Percentiles rank a stretch among this genome's conserved stretches.
These are phyloP conservation scores for Patagioenas fasciata DNA, from an alignment of 2,113 vertebrate genomes.

Conservation along the genomic window DNA sequence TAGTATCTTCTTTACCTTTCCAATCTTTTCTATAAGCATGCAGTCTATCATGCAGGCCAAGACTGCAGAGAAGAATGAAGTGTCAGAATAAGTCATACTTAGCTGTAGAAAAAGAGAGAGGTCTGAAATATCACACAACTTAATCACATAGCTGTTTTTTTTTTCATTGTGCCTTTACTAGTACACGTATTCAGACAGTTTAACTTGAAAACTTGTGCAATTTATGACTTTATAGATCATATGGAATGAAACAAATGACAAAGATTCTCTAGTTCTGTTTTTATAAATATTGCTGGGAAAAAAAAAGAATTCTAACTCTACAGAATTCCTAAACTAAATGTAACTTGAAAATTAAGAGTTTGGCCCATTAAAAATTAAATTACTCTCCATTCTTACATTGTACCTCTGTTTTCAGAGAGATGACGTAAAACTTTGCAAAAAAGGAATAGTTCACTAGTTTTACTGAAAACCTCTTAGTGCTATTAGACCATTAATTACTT, in stretches of 20 bases:
- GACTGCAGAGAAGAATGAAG: fast-evolving
- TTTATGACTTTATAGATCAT: neutral
- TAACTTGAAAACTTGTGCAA: neutral
- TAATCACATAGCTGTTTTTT: neutral
- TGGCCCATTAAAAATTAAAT: neutral
- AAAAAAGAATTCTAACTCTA: neutral
- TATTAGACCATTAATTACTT: neutral
- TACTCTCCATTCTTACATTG: neutral
- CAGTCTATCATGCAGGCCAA: neutral
- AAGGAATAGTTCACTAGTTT: neutral
- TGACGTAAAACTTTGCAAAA: neutral
- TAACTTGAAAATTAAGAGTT: neutral
- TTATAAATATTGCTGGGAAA: neutral
- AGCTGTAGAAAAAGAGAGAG: neutral
- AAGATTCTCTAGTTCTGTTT: neutral
- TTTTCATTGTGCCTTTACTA: neutral
- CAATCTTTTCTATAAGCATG: fast-evolving
- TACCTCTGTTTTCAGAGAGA: neutral
- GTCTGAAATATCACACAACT: neutral
- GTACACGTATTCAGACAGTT: neutral
- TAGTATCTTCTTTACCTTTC: neutral
- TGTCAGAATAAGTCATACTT: neutral
- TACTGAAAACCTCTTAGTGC: neutral
- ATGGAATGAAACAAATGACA: neutral
- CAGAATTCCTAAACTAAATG: neutral